Conservation (phyloP, 2,113 vertebrate genomes). For the Melanerpes aurifrons region DNA sequence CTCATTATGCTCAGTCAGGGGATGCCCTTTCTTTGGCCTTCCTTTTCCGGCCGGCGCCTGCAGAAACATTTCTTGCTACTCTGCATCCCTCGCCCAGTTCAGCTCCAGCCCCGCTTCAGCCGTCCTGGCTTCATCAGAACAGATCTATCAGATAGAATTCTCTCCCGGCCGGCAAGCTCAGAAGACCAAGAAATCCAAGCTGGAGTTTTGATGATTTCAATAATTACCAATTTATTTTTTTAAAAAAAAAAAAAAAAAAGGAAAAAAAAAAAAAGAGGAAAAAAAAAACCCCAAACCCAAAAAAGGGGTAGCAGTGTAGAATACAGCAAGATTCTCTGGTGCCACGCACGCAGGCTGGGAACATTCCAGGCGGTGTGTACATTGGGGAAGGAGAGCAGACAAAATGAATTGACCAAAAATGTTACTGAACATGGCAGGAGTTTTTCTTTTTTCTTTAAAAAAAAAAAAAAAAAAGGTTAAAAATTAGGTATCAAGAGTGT, state of each 20-base stretch:
- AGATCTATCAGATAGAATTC: background rate
- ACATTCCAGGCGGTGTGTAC: slow-evolving; percentile 79
- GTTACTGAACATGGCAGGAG: slow-evolving; percentile 73
- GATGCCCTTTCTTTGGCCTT: background rate
- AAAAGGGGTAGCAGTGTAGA: slow-evolving; percentile 81
- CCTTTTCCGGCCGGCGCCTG: background rate
- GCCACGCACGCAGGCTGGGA: slow-evolving; percentile 75
- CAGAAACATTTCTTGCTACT: background rate
- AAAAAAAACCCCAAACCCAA: background rate
- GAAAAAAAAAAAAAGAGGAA: slow-evolving; percentile 69
- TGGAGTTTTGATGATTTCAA: slow-evolving; percentile 46
- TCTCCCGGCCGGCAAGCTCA: slow-evolving; percentile 7
- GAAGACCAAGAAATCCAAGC: slow-evolving; percentile 41
- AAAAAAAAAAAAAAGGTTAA: slow-evolving; percentile 72
- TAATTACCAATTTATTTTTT: slow-evolving; percentile 85
- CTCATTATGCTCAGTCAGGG: background rate
- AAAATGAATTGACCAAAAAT: slow-evolving; percentile 75
- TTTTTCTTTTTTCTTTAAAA: slow-evolving; percentile 39
- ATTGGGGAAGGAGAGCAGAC: slow-evolving; percentile 74
- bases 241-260: slow-evolving; percentile 70
- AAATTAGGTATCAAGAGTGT: slow-evolving; percentile 78
- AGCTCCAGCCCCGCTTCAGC: background rate
- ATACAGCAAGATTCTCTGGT: slow-evolving; percentile 77
- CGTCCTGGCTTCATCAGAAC: background rate
- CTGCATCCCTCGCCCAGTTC: background rate